A percentile compares a stretch with the other conserved stretches of the same genome.
Evolutionary conservation across 2,888 invertebrate genomes (phyloP).

Genomic region (Apomyelois bistriatella): DNA sequence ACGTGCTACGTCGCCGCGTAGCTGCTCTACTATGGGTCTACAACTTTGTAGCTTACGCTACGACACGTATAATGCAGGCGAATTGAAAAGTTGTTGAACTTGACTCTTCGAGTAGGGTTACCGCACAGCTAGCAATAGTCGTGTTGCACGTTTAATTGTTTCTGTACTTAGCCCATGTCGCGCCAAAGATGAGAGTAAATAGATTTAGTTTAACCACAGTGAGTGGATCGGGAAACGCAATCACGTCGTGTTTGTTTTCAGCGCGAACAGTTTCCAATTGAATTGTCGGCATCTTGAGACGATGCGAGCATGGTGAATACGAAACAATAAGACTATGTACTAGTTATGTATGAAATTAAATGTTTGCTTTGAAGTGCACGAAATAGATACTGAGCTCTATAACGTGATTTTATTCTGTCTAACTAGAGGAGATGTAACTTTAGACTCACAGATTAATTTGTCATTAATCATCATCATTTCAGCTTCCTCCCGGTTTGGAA

Average conservation of each 20-base stretch:
- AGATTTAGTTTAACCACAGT: constrained; percentile 31
- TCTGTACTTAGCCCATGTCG: constrained; percentile 29
- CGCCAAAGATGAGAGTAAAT: constrained; percentile 22
- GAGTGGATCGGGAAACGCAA: constrained; percentile 31
- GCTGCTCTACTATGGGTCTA: constrained; percentile 55
- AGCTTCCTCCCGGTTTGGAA: no score
- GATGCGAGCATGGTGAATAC: neutral
- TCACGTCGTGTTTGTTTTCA: constrained; percentile 26
- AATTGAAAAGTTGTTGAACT: constrained; percentile 49
- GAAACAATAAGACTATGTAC: neutral
- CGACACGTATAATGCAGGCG: constrained; percentile 38
- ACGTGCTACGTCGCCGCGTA: constrained; percentile 61
- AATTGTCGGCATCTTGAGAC: constrained; percentile 18
- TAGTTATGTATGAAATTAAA: no score
- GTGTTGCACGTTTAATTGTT: constrained; percentile 34
- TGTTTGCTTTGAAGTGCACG: no score
- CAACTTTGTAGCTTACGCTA: constrained; percentile 64
- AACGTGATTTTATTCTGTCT: no score
- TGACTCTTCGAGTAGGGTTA: constrained; percentile 36
- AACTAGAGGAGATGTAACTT: no score
- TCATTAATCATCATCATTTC: no score
- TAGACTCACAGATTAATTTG: no score
- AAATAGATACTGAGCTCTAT: no score
- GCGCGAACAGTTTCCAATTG: constrained; percentile 26
- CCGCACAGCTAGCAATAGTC: constrained; percentile 23